phyloP scores from a whole-genome alignment of 2,888 invertebrate species.

The Apotomis capreana region DNA sequence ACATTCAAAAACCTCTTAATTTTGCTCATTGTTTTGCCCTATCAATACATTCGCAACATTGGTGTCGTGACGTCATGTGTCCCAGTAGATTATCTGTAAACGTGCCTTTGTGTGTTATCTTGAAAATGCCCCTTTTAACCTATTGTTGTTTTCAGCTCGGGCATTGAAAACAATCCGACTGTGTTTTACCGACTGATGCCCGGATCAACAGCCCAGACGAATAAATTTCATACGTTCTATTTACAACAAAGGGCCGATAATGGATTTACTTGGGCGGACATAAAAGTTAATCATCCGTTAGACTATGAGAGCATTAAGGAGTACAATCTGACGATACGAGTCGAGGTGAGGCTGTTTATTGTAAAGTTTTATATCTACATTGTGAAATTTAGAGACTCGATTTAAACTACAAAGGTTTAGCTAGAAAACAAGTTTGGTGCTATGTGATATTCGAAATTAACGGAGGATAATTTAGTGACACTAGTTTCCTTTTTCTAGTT shows the following conservation, averaged over 20 bases:
- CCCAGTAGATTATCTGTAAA: constrained; percentile 53
- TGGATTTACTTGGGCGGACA: constrained; percentile 97
- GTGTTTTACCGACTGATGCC: constrained; percentile 98
- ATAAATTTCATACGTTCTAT: constrained; percentile 97
- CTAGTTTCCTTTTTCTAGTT: no score
- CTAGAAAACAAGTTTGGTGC: not conserved
- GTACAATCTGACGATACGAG: constrained; percentile 97
- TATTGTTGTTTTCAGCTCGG: constrained; percentile 88
- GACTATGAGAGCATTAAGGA: constrained; percentile 98
- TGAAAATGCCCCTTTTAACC: constrained; percentile 52
- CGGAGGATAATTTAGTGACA: not conserved
- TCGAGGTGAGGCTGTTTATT: constrained; percentile 88
- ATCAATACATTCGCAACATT: constrained; percentile 46
- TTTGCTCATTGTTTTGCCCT: constrained; percentile 35
- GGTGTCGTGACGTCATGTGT: constrained; percentile 66
- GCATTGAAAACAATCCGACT: constrained; percentile 97
- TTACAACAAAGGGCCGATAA: constrained; percentile 96
- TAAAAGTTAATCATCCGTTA: constrained; percentile 97
- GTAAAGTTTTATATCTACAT: not conserved
- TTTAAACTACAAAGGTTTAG: constrained; percentile 8
- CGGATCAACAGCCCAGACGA: constrained; percentile 97
- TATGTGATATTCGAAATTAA: not conserved
- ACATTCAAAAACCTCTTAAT: constrained; percentile 1
- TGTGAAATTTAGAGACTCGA: not conserved
- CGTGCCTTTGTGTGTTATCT: constrained; percentile 26